Percentiles rank a stretch among this genome's conserved stretches.
phyloP scores from a whole-genome alignment of 2,113 vertebrate species.

The Oxygymnocypris stewartii region DNA sequence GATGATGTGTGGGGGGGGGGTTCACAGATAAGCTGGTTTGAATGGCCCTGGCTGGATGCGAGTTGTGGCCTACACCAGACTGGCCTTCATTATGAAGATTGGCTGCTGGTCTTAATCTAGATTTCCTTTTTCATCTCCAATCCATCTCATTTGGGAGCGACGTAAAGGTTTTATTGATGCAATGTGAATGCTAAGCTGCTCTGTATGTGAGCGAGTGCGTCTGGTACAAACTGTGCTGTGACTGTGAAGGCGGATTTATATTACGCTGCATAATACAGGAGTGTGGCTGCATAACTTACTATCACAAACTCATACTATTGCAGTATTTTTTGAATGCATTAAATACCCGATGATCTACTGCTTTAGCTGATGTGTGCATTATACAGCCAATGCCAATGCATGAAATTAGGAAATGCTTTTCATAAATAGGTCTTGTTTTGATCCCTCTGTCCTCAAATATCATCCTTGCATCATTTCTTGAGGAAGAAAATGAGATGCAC shows the following conservation, averaged over 20 bases:
- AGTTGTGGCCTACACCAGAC: constrained; percentile 6
- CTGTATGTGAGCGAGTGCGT: not conserved
- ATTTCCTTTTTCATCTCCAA: constrained; percentile 11
- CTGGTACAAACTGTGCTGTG: not conserved
- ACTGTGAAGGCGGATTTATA: not conserved
- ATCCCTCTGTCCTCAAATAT: not conserved
- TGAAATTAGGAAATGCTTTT: not conserved
- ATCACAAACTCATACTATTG: not conserved
- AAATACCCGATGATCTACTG: not conserved
- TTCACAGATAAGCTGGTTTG: constrained; percentile 28
- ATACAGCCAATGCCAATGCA: not conserved
- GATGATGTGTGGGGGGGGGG: not conserved
- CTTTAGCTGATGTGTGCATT: not conserved
- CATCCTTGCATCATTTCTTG: not conserved
- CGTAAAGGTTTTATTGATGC: constrained; percentile 17
- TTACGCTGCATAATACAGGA: not conserved
- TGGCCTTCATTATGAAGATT: constrained; percentile 44
- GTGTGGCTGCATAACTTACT: not conserved
- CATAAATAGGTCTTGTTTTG: not conserved
- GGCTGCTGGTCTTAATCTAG: constrained; percentile 25
- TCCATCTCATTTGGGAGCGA: constrained; percentile 6
- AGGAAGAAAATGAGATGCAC: not conserved
- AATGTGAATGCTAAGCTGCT: constrained; percentile 17
- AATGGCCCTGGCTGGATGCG: not conserved
- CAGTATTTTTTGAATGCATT: not conserved